phyloP scores from a whole-genome alignment of 2,888 invertebrate species.

The Xanthia icteritia region DNA sequence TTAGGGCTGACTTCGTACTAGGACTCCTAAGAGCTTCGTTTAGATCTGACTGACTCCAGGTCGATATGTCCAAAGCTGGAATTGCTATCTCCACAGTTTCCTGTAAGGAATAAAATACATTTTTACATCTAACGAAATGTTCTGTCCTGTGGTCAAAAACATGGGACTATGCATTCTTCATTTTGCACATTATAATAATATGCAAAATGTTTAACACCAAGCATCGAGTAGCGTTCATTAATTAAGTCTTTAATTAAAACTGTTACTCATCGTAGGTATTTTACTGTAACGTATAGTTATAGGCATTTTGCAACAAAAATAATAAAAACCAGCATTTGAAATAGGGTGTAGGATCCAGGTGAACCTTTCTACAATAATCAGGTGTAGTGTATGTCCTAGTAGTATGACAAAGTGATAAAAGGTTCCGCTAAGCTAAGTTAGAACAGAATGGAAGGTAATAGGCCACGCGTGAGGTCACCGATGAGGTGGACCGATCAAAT shows the following conservation, averaged over 20 bases:
- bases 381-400: neutral
- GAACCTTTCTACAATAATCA: neutral
- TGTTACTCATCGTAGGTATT: neutral
- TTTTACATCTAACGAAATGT: neutral
- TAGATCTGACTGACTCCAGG: slow-evolving; percentile 65
- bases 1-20: slow-evolving; percentile 57
- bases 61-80: slow-evolving; percentile 66
- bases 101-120: slow-evolving; percentile 59
- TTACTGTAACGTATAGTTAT: neutral
- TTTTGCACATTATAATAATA: neutral
- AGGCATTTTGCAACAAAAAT: neutral
- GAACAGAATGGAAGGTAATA: no score
- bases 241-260: neutral
- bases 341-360: neutral
- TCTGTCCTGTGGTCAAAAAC: neutral
- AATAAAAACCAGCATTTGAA: neutral
- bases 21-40: slow-evolving; percentile 58
- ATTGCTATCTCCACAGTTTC: slow-evolving; percentile 67
- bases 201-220: neutral
- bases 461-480: no score
- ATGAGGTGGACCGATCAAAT: no score
- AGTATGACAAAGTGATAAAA: neutral
- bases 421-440: neutral
- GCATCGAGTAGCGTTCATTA: neutral
- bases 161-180: neutral